Evolutionary conservation across 2,888 invertebrate species (phyloP).

Genomic region (Drosophila atroscutellata): DNA sequence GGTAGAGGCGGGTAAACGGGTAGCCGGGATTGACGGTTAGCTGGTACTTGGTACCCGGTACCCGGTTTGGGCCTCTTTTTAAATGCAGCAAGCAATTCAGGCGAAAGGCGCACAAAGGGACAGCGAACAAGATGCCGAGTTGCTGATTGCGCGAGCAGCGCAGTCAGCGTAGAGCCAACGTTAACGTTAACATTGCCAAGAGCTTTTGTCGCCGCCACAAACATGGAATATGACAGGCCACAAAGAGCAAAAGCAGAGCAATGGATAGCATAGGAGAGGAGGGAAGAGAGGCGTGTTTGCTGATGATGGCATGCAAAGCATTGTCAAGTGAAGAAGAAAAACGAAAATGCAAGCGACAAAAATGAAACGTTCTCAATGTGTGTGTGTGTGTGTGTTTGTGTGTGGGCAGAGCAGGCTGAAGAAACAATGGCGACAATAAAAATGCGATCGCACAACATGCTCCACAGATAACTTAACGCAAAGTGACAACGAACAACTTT

Average conservation of each 20-base stretch:
- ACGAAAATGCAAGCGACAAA: slow-evolving; percentile 71
- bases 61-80: slow-evolving; percentile 50
- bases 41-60: slow-evolving; percentile 20
- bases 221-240: slow-evolving; percentile 80
- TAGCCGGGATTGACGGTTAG: slow-evolving; percentile 9
- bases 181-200: slow-evolving; percentile 38
- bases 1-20: slow-evolving; percentile 5
- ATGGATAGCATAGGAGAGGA: neutral
- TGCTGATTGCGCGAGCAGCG: slow-evolving; percentile 73
- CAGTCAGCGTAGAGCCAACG: slow-evolving; percentile 36
- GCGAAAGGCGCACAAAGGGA: slow-evolving; percentile 80
- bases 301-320: slow-evolving; percentile 68
- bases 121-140: slow-evolving; percentile 81
- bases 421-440: slow-evolving; percentile 82
- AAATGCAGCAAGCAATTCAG: slow-evolving; percentile 68
- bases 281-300: neutral
- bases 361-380: slow-evolving; percentile 35
- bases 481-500: slow-evolving; percentile 81
- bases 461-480: slow-evolving; percentile 78
- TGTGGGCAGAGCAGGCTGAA: slow-evolving; percentile 52
- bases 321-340: slow-evolving; percentile 73
- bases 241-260: slow-evolving; percentile 10
- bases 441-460: slow-evolving; percentile 81
- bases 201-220: slow-evolving; percentile 78
- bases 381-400: slow-evolving; percentile 38